These are phyloP conservation scores for Antennarius striatus DNA, from an alignment of 2,113 vertebrate genomes.

Conservation along the genomic window DNA sequence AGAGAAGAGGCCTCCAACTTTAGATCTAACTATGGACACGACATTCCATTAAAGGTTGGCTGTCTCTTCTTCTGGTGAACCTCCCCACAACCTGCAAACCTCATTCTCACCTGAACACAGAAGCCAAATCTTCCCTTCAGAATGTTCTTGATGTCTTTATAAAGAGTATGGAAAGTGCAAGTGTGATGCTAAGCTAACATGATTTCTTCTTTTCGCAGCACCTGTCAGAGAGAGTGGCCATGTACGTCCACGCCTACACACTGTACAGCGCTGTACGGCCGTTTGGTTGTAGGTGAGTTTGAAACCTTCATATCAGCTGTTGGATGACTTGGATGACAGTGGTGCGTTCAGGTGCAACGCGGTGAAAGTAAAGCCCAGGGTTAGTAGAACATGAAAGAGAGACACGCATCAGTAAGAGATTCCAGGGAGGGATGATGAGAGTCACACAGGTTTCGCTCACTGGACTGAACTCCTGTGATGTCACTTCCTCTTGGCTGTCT, in stretches of 20 bases:
- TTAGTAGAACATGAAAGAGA: no score
- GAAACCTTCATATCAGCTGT: neutral
- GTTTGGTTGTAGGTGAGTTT: conserved; percentile 94
- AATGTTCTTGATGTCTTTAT: no score
- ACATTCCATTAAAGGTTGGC: conserved; percentile 93
- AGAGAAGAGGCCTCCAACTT: conserved; percentile 98
- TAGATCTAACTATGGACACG: conserved; percentile 94
- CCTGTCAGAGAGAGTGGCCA: conserved; percentile 94
- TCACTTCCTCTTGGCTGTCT: conserved; percentile 37
- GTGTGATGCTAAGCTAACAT: conserved; percentile 2
- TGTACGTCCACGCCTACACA: conserved; percentile 98
- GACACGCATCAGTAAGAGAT: no score
- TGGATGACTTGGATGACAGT: neutral
- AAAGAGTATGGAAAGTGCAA: neutral
- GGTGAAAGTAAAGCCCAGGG: neutral
- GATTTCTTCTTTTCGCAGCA: conserved; percentile 78
- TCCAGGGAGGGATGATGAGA: conserved; percentile 24
- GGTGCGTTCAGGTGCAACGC: neutral
- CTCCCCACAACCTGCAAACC: no score
- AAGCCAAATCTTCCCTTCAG: no score
- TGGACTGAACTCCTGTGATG: conserved; percentile 40
- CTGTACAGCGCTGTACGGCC: conserved; percentile 97
- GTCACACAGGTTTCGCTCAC: conserved; percentile 31
- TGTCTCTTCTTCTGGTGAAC: neutral
- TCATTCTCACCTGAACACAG: no score